Conservation (phyloP, 2,888 invertebrate species). For the Caradrina clavipalpis region DNA sequence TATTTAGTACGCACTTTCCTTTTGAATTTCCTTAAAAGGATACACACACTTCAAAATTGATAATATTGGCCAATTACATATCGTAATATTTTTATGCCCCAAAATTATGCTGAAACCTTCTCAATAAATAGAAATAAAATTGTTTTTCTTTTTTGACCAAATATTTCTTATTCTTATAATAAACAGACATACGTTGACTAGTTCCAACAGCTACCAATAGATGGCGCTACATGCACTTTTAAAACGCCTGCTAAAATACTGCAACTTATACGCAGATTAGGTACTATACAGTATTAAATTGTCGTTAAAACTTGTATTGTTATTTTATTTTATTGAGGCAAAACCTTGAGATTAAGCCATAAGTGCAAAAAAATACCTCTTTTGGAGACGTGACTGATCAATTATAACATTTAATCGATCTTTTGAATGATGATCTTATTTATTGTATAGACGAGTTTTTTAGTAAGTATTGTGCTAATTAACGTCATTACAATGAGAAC, state of each 20-base stretch:
- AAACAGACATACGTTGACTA: no score
- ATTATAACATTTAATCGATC: constrained; percentile 21
- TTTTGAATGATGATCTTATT: constrained; percentile 18
- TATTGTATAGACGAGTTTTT: background rate
- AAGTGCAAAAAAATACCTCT: constrained; percentile 30
- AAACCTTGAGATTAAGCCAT: constrained; percentile 20
- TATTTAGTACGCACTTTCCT: no score
- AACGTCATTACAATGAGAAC: no score
- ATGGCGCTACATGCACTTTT: constrained; percentile 30
- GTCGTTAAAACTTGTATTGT: background rate
- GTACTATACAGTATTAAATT: constrained; percentile 7
- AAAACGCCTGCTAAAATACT: constrained; percentile 38
- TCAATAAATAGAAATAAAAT: background rate
- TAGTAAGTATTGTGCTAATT: no score
- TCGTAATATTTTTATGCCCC: no score
- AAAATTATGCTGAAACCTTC: no score
- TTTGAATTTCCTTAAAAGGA: no score
- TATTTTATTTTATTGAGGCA: background rate
- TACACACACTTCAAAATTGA: no score
- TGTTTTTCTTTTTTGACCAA: no score
- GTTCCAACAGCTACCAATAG: constrained; percentile 9
- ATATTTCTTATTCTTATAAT: no score
- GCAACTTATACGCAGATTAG: constrained; percentile 25
- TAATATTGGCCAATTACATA: no score
- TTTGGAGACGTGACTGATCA: constrained; percentile 24